Evolutionary conservation across 1,140 invertebrate genomes (phyloP), one percentile per base, ranked within the genome.

Genomic region (Anastrepha obliqua): DNA sequence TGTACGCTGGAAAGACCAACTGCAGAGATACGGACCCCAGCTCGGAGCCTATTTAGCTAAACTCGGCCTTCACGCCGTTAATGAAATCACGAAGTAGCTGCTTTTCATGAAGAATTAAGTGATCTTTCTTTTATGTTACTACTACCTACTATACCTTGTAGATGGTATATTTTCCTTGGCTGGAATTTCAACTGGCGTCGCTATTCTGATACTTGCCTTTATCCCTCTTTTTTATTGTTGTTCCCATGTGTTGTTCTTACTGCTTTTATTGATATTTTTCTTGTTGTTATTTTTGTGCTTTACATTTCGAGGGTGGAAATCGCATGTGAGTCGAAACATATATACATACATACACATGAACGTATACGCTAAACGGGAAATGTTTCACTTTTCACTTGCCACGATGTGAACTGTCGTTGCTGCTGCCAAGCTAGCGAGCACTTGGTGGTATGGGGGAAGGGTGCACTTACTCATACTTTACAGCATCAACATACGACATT

Each of bases 301-400:
- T 59, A 7, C 85, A 86, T 47, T 59, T 62, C n/a, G 60, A 29
- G 60, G 60, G 60, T 86, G 85, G 29, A 86, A 62, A 59, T 59
- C 85, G 60, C 15, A 86, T 60, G 15, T 60, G 85, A 86, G 60
- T 9, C 15, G 51, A 47, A 15, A 62, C n/a, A 62, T 42, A 6
- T 11, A 44, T 86, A 29, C 11, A 81, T 60, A 29, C 7, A 5
- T 86, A 42, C 20, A 58, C 59, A 29, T 29, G 29, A 29, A 29
- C n/a, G 6, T 86, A 29, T 58, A 86, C n/a, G 11, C n/a, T n/a
- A 20, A 81, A 81, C 74, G 74, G 74, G 74, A 81, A 81, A 81
- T 81, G 74, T 81, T 81, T 81, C 74, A 81, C 47, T 81, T 81
- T 81, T 81, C 74, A 81, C 74, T 81, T 58, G 74, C 74, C 29